These are phyloP conservation scores for Parazoanthus swiftii DNA, from an alignment of 92 coral and sea anemone genomes.

Conservation along the genomic window DNA sequence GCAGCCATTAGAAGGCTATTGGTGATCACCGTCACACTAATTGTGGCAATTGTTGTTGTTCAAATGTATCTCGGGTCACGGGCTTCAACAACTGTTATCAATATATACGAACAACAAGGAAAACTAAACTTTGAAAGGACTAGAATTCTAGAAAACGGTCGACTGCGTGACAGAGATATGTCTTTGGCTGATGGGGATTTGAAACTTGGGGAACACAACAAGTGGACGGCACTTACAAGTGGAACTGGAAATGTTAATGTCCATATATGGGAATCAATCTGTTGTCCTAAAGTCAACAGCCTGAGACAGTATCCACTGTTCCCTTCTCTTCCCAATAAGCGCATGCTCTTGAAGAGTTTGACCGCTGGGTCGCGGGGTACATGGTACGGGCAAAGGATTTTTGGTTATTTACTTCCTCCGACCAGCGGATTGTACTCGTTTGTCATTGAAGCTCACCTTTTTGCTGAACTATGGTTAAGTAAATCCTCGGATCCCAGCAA, in stretches of 20 bases:
- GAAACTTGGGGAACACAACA: background rate
- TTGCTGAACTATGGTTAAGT: slow-evolving; percentile 82
- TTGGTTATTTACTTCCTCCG: slow-evolving; percentile 73
- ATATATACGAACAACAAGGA: background rate
- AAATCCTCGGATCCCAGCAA: slow-evolving; percentile 43
- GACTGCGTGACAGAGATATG: background rate
- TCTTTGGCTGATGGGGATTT: background rate
- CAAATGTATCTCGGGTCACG: slow-evolving; percentile 27
- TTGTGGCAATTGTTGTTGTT: background rate
- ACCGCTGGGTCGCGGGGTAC: slow-evolving; percentile 53
- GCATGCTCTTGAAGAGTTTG: slow-evolving; percentile 52
- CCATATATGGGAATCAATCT: slow-evolving; percentile 71
- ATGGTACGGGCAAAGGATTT: slow-evolving; percentile 82
- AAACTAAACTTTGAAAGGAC: background rate
- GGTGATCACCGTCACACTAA: background rate
- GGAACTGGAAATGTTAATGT: slow-evolving; percentile 57
- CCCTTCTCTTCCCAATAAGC: slow-evolving; percentile 67
- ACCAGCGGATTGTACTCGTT: slow-evolving; percentile 60
- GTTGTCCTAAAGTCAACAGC: slow-evolving; percentile 73
- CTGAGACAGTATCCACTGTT: slow-evolving; percentile 78
- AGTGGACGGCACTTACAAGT: background rate
- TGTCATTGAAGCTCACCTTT: slow-evolving; percentile 51
- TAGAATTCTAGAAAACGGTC: too few relatives aligned
- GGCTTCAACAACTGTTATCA: background rate
- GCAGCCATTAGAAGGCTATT: background rate